Evolutionary conservation across 1,140 invertebrate genomes (phyloP), one percentile per base, ranked within the genome.

Genomic region (Neodiprion fabricii): DNA sequence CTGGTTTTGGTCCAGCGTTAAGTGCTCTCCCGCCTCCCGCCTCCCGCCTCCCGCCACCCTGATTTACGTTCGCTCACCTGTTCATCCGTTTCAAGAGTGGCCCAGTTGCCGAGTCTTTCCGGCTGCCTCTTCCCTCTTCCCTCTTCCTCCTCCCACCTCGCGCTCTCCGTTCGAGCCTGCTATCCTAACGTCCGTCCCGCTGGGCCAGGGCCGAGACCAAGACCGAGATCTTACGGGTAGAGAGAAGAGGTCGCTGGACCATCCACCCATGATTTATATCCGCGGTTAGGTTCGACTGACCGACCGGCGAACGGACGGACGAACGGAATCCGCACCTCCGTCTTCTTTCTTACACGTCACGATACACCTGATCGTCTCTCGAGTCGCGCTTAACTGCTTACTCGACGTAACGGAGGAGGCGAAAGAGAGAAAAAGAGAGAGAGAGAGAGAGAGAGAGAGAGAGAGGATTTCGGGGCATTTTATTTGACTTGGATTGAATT

Each of bases 31-130:
- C 65, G 7, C 61, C 61, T 14, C 17, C 61, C 65, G 7, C 61
- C 61, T 14, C 17, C 61, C 61, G 12, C 12, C 12, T 14, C 7
- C 78, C 78, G 77, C 77, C 77, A 79, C 79, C 79, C 81, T 82
- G 80, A 84, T 84, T 84, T 85, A 83, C 80, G 76, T 76, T 67
- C 75, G 79, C 72, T 84, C 82, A 84, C 82, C 82, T 84, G 83
- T 76, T 84, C 80, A 81, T 84, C 81, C 82, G 80, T 79, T 78
- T 83, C 79, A 83, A 79, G 75, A 82, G 78, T 83, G 83, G 79
- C 76, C 53, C 28, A 50, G 61, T 73, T 71, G 28, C 28, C 28
- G 28, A 40, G 28, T 79, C 82, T 77, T 82, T 81, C 79, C 81
- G 76, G 79, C 73, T 76, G 73, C 72, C 53, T 40, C 28, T 40